A percentile compares a stretch with the other conserved stretches of the same genome.
Conservation (phyloP, 2,113 vertebrate genomes). For the Dendropsophus ebraccatus region DNA sequence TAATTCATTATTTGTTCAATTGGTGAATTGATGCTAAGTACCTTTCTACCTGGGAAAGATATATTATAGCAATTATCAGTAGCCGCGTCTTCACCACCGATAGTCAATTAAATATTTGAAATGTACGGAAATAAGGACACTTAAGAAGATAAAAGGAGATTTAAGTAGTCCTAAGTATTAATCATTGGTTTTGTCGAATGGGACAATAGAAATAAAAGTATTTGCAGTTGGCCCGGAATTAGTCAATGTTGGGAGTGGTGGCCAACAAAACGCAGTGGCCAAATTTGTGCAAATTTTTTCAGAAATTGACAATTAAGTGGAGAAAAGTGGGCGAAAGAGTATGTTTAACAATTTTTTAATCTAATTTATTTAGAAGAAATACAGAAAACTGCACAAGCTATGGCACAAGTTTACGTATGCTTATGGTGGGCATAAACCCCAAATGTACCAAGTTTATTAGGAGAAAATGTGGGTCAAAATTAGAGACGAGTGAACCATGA, state of each 20-base stretch:
- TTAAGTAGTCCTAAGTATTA: slow-evolving; percentile 42
- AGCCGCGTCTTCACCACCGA: slow-evolving; percentile 62
- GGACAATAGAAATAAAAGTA: not conserved
- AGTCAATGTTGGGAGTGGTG: not conserved
- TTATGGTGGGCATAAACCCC: too few species aligned
- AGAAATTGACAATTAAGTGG: too few species aligned
- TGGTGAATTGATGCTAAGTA: slow-evolving; percentile 67
- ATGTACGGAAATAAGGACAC: slow-evolving; percentile 37
- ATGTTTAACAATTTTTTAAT: too few species aligned
- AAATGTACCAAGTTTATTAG: too few species aligned
- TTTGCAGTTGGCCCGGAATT: not conserved
- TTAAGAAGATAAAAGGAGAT: slow-evolving; percentile 47
- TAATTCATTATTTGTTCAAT: slow-evolving; percentile 68
- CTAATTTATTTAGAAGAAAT: too few species aligned
- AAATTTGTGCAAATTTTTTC: not conserved
- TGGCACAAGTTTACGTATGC: too few species aligned
- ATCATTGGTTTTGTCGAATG: slow-evolving; percentile 6
- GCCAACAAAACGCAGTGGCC: not conserved
- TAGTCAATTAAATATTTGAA: slow-evolving; percentile 54
- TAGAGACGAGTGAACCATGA: too few species aligned
- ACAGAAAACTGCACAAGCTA: too few species aligned
- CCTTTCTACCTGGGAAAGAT: slow-evolving; percentile 69
- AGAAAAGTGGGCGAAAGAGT: too few species aligned
- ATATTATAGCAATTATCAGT: slow-evolving; percentile 74
- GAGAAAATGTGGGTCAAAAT: too few species aligned